Evolutionary conservation across 2,888 invertebrate genomes (phyloP), one percentile per base, ranked within the genome.

Genomic region (Merodon equestris): DNA sequence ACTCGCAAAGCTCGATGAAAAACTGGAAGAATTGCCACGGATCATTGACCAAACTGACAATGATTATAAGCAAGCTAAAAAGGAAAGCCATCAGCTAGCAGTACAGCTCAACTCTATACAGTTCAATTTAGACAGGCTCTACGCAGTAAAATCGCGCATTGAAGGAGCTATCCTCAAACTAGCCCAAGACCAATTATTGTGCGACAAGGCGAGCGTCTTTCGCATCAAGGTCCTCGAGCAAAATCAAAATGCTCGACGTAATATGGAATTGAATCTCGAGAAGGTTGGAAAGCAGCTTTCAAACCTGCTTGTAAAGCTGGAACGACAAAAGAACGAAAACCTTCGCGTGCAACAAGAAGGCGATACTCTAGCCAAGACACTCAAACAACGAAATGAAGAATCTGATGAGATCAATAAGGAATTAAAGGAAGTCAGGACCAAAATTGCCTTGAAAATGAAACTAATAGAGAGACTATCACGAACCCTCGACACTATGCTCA

Each of bases 111-210:
- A 90, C 61, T 68, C 84, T 4, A 81, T 87, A 1, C 85, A 86
- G 14, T 82, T 75, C 14, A 90, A 90, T 50, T 84, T 91, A 5
- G 92, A 93, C 12, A 91, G 90, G 70, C 88, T 91, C 54, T 82
- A 84, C 0, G 88, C 87, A n/a, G 88, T 89, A 51, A 94, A 93
- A 85, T 84, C 90, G 12, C 88, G 90, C 45, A 81, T 93, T 51
- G 95, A 96, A 85, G 92, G 93, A 70, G 89, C 91, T 47, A 92
- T 94, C 36, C 85, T 94, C 7, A 85, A 87, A 17, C 90, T 92
- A 68, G 88, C 95, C 0, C 93, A 94, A 84, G 93, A 93, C 9
- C 92, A 93, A 84, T 86, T 93, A 4, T 90, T 93, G 4, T 92
- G 92, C 47, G 93, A 94, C 83, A 94, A 94, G 84, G 92, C 93